Base-by-base conservation (phyloP, 2,888 invertebrate genomes). In the Drosophila ustulata region DNA sequence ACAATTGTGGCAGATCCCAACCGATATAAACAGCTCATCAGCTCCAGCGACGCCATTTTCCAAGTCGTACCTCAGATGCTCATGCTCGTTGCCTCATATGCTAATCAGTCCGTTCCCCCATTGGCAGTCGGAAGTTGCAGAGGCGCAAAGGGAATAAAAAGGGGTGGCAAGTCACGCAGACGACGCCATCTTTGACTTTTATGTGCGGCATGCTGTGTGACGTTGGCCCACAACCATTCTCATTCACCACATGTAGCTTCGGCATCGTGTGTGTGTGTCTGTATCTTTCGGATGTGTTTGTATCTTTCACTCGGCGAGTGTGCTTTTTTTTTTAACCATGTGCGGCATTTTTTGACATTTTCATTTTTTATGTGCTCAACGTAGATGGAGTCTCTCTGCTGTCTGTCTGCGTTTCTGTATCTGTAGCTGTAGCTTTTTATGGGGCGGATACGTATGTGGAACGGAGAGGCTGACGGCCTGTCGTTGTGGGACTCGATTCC, bases 331-430 rank as follows among this genome's bases (percentile, higher is more conserved):
- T 81, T 81, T 82, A 81, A 82, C 79, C 79, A 63, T 79, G 74
- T 72, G 77, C 53, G 69, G 76, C 55, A 69, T 77, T 75, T 79
- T 59, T 84, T 84, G 82, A 88, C 86, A 88, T 86, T 84, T 88
- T 85, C 79, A 88, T 88, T 88, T 87, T 86, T 88, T 85, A 88
- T 88, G 71, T 64, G 57, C 59, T 32, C 32, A 49, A 49, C 37
- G 37, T 57, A 45, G 39, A 13, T 45, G 50, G 46, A 62, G 61
- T 37, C 34, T 55, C 55, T 37, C n/a, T 11, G 37, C n/a, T 37
- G 37, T 37, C 37, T 37, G 37, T n/a, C 37, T 37, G 5, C 37
- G 4, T 23, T 73, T 41, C 26, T 73, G 64, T 61, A 30, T 26
- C 47, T 56, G 61, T 53, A 39, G 57, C 71, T 34, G 41, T 53